Conservation (phyloP, 2,797 vertebrate species). For the Labroides dimidiatus region DNA sequence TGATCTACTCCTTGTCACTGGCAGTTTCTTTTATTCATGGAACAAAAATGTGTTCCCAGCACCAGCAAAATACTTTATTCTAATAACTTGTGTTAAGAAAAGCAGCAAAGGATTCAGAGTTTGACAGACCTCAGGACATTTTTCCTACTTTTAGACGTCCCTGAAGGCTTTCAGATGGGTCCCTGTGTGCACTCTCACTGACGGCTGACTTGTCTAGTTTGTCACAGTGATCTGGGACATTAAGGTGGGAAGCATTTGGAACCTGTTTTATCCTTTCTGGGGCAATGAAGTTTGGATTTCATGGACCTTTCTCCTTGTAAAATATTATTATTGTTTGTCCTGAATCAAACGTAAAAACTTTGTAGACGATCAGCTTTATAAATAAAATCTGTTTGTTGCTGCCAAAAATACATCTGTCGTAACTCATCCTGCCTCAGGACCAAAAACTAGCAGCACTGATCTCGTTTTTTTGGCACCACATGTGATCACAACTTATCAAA, state of each 20-base stretch:
- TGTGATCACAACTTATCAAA: conserved; percentile 7
- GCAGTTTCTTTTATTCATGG: conserved; percentile 49
- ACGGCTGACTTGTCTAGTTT: conserved; percentile 64
- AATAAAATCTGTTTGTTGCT: conserved; percentile 47
- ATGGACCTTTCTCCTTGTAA: conserved; percentile 21
- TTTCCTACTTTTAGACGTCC: conserved; percentile 55
- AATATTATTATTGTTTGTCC: conserved; percentile 38
- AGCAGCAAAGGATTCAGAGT: conserved; percentile 45
- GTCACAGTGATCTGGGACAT: conserved; percentile 62
- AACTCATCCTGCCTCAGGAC: conserved; percentile 17
- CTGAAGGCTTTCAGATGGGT: conserved; percentile 48
- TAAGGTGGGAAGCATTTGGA: conserved; percentile 42
- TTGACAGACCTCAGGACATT: conserved; percentile 50
- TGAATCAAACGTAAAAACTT: conserved; percentile 32
- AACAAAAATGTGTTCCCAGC: conserved; percentile 51
- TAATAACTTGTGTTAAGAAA: conserved; percentile 55
- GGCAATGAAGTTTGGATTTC: conserved; percentile 45
- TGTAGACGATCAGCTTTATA: conserved; percentile 46
- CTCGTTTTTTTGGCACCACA: conserved; percentile 21
- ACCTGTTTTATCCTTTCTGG: conserved; percentile 58
- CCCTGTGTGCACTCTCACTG: conserved; percentile 52
- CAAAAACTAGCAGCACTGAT: conserved; percentile 13
- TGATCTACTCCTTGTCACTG: conserved; percentile 66
- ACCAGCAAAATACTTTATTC: conserved; percentile 51
- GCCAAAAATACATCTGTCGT: conserved; percentile 60